Evolutionary conservation across 2,888 invertebrate species (phyloP).

Genomic region (Keiferia lycopersicella): DNA sequence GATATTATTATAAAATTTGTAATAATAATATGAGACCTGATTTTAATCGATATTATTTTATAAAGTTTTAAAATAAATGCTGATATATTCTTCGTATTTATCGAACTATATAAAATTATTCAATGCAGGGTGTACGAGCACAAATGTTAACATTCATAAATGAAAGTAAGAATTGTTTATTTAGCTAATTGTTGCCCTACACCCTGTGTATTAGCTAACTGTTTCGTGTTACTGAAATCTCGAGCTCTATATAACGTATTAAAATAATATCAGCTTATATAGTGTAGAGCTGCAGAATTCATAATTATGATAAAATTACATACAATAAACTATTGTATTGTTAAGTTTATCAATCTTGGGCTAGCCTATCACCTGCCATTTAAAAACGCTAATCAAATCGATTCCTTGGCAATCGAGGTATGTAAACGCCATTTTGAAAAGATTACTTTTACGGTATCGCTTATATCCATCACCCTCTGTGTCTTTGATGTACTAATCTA

Average conservation of each 20-base stretch:
- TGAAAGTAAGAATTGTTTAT: no score
- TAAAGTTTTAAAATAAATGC: not conserved
- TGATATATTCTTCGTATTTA: not conserved
- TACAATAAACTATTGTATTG: not conserved
- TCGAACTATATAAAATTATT: not conserved
- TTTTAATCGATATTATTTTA: constrained; percentile 42
- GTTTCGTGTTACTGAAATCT: constrained; percentile 38
- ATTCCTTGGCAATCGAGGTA: not conserved
- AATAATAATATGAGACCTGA: constrained; percentile 60
- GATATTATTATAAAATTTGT: constrained; percentile 36
- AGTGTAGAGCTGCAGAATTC: constrained; percentile 36
- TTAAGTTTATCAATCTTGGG: not conserved
- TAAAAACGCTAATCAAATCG: not conserved
- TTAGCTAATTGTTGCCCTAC: not conserved
- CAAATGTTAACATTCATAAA: not conserved
- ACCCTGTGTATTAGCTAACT: constrained; percentile 5
- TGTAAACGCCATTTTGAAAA: not conserved
- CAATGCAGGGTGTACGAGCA: constrained; percentile 1
- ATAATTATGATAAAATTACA: not conserved
- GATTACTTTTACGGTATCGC: no score
- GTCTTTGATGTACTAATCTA: no score
- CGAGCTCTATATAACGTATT: constrained; percentile 20
- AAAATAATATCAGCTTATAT: constrained; percentile 43
- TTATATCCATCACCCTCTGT: no score
- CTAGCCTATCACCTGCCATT: not conserved